Conservation (phyloP, 2,888 invertebrate species). For the Ophraella communa region DNA sequence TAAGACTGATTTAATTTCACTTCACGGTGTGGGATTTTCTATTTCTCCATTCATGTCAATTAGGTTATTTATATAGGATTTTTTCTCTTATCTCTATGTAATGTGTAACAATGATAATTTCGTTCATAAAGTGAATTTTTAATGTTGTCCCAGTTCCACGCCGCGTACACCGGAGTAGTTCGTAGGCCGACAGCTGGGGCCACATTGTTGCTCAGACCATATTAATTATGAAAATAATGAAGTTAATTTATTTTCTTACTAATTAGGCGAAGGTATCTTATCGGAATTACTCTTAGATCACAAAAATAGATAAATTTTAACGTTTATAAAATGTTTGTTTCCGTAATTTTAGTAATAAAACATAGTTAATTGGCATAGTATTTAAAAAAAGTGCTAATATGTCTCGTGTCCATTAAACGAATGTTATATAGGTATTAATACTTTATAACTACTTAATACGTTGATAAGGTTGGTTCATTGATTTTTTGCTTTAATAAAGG, state of each 20-base stretch:
- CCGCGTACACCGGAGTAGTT: slow-evolving; percentile 5
- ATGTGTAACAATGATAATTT: slow-evolving; percentile 17
- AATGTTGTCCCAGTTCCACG: background rate
- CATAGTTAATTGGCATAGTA: slow-evolving; percentile 26
- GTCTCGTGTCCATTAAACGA: too few relatives aligned
- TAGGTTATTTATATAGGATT: slow-evolving; percentile 14
- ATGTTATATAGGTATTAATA: too few relatives aligned
- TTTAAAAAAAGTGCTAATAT: slow-evolving; percentile 8
- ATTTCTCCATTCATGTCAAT: slow-evolving; percentile 20
- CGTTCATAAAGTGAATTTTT: slow-evolving; percentile 25
- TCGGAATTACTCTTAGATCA: slow-evolving; percentile 36
- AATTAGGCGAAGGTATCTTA: slow-evolving; percentile 40
- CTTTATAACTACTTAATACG: too few relatives aligned
- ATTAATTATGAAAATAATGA: slow-evolving; percentile 42
- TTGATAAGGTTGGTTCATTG: too few relatives aligned
- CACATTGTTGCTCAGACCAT: slow-evolving; percentile 35
- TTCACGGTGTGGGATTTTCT: slow-evolving; percentile 7
- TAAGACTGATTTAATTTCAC: slow-evolving; percentile 2
- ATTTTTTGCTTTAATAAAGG: too few relatives aligned
- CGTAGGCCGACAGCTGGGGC: slow-evolving; percentile 28
- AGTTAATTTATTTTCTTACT: slow-evolving; percentile 42
- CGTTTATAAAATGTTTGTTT: slow-evolving; percentile 37
- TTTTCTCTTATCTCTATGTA: slow-evolving; percentile 1
- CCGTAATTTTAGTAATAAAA: slow-evolving; percentile 32
- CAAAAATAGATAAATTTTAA: slow-evolving; percentile 33